Conservation (phyloP, 2,888 invertebrate genomes). For the Schrankia costaestrigalis region DNA sequence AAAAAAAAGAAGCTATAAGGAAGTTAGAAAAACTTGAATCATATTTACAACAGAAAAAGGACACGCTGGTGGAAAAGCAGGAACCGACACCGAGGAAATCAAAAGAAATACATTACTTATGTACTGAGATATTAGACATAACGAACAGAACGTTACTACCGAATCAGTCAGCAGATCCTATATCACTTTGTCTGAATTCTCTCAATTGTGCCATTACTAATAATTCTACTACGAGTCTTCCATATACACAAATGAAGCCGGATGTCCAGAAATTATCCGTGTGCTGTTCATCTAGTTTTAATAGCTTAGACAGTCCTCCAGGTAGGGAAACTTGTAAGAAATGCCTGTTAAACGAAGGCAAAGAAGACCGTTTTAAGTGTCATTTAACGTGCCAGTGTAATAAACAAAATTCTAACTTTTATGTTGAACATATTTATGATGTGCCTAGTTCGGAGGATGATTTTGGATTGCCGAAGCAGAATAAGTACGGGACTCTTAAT, state of each 20-base stretch:
- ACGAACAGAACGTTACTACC: slow-evolving; percentile 54
- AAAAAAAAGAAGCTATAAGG: slow-evolving; percentile 79
- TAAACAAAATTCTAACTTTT: slow-evolving; percentile 54
- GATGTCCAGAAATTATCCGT: slow-evolving; percentile 19
- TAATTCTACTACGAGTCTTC: slow-evolving; percentile 59
- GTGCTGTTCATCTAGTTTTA: slow-evolving; percentile 50
- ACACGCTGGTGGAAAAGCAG: no score
- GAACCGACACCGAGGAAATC: slow-evolving; percentile 51
- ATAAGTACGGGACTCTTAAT: slow-evolving; percentile 56
- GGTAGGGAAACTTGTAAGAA: slow-evolving; percentile 47
- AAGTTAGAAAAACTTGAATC: slow-evolving; percentile 83
- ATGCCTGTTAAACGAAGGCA: slow-evolving; percentile 51
- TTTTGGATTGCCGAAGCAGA: slow-evolving; percentile 21
- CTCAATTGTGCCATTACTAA: slow-evolving; percentile 65
- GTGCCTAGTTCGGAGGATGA: slow-evolving; percentile 69
- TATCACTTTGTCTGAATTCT: slow-evolving; percentile 66
- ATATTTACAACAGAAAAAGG: slow-evolving; percentile 63
- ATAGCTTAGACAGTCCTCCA: slow-evolving; percentile 33
- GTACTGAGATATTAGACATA: slow-evolving; percentile 72
- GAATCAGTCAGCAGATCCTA: slow-evolving; percentile 47
- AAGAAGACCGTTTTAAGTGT: slow-evolving; percentile 58
- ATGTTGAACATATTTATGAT: slow-evolving; percentile 82
- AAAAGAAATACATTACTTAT: slow-evolving; percentile 74
- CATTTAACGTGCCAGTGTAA: slow-evolving; percentile 64
- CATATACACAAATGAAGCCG: slow-evolving; percentile 56